Evolutionary conservation across 2,888 invertebrate genomes (phyloP).

Genomic region (Caenorhabditis parvicauda): DNA sequence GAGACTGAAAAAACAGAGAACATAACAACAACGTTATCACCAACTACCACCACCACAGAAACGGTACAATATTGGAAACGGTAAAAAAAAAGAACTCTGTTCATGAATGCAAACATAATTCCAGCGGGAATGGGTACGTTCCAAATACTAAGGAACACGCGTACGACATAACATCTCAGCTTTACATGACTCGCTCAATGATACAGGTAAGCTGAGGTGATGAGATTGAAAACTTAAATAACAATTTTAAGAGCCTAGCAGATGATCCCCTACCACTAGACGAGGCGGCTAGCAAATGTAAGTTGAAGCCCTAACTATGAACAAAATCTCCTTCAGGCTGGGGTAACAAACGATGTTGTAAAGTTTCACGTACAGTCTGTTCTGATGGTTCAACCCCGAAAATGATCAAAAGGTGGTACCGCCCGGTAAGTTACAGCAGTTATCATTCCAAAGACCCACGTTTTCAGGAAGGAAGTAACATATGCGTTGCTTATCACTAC

Average conservation of each 20-base stretch:
- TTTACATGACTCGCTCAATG: constrained; percentile 50
- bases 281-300: neutral
- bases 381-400: constrained; percentile 32
- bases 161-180: constrained; percentile 39
- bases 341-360: constrained; percentile 37
- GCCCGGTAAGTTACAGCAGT: constrained; percentile 29
- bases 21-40: neutral
- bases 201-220: too few relatives aligned
- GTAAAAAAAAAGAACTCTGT: too few relatives aligned
- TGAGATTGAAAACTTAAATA: too few relatives aligned
- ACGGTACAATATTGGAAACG: too few relatives aligned
- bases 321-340: constrained; percentile 18
- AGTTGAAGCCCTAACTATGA: neutral
- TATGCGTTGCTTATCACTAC: constrained; percentile 41
- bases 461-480: constrained; percentile 32
- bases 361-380: constrained; percentile 28
- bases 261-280: constrained; percentile 18
- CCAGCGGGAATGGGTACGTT: constrained; percentile 36
- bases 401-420: constrained; percentile 40
- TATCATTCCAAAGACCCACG: neutral
- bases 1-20: too few relatives aligned
- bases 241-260: constrained; percentile 27
- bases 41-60: constrained; percentile 8
- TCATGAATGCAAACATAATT: too few relatives aligned
- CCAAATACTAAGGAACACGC: constrained; percentile 45